Conservation (phyloP, 2,888 invertebrate species). For the Apodemia duryi region DNA sequence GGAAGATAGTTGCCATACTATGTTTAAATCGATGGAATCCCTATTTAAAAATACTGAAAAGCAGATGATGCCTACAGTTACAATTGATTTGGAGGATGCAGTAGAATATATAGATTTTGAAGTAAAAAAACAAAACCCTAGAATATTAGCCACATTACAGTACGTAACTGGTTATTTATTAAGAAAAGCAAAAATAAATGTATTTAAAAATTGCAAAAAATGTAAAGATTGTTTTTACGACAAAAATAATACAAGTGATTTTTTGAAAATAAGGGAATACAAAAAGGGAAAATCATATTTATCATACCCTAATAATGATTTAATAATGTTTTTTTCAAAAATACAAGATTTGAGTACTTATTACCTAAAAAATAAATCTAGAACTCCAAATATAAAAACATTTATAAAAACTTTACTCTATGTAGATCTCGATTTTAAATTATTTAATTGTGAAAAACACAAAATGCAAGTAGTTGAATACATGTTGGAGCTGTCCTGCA, state of each 20-base stretch:
- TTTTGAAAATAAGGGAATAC: background rate
- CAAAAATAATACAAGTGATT: background rate
- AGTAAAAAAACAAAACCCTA: conserved; percentile 3
- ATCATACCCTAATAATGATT: background rate
- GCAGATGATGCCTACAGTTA: background rate
- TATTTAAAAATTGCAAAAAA: conserved; percentile 2
- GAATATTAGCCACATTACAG: conserved; percentile 9
- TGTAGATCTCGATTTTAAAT: conserved; percentile 5
- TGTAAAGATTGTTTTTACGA: conserved; percentile 4
- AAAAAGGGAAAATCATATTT: background rate
- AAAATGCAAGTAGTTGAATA: background rate
- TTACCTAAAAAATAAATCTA: background rate
- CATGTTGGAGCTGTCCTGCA: background rate
- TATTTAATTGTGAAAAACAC: conserved; percentile 7
- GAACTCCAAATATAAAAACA: background rate
- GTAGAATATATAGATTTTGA: background rate
- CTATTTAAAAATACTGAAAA: background rate
- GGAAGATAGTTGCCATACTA: background rate
- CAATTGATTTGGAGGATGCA: background rate
- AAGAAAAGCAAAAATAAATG: conserved; percentile 8
- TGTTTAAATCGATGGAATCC: background rate
- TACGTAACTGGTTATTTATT: conserved; percentile 9
- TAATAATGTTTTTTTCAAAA: background rate
- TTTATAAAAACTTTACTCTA: background rate
- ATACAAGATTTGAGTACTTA: background rate